Base-by-base conservation (phyloP, 37 sponge, comb jelly and placozoan genomes). In the Crambe crambe region DNA sequence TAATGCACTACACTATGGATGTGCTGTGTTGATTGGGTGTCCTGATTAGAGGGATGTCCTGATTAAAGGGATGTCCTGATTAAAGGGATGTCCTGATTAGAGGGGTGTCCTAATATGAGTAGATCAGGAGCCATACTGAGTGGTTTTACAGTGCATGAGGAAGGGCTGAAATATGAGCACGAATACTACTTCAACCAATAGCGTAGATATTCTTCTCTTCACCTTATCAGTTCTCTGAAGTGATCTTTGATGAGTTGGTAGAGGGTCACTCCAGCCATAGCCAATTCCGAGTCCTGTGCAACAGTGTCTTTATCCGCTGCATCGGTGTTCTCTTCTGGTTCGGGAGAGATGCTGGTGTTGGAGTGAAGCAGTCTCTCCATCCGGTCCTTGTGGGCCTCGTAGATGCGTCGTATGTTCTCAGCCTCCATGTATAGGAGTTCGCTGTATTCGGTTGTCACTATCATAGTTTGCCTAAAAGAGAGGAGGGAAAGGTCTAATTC, bases 361-460 rank as follows among this genome's bases (percentile, higher is more conserved):
- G 41, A 17, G 22, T 39, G 72, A 35, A 82, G 73, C 1, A 82
- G 64, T 18, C 43, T 18, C 37, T 82, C 65, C 82, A 82, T 82
- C 25, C 21, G 62, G 9, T 62, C 74, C 36, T 82, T 72, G 82
- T 82, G 73, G 2, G 47, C 23, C 81, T 87, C 70, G 57, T 87
- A 87, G 42, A 87, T 80, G 42, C 69, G 69, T 20, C 76, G 69
- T 9, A 87, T 87, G 63, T 81, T 67, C n/a, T 56, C 60, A 10
- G 87, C 87, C 37, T 87, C 87, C 31, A 87, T 70, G 37, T 73
- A 87, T 22, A 87, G 76, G 15, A 87, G 76, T 61, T 87, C 81
- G 68, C 87, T 76, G 38, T 66, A 73, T 25, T 80, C 82, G 35
- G 26, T 75, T 9, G 87, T 87, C 51, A 80, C 76, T 8, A 87